These are phyloP conservation scores for Apantesis nais DNA, from an alignment of 2,888 invertebrate species.

Conservation along the genomic window DNA sequence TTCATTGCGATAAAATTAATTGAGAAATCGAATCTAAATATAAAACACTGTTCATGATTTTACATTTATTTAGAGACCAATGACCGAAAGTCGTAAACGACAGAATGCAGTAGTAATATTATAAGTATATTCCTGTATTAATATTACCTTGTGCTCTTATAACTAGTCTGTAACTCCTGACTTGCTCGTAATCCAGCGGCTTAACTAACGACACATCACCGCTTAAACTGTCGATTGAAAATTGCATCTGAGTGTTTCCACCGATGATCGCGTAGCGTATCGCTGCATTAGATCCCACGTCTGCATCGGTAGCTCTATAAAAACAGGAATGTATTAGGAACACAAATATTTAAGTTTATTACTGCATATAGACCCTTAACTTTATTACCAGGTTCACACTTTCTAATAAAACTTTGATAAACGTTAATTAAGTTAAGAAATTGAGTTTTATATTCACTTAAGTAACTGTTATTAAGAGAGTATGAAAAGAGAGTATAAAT, in stretches of 20 bases:
- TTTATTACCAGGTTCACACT: background rate
- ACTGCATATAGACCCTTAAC: background rate
- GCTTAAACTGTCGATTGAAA: conserved; percentile 96
- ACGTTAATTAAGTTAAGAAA: background rate
- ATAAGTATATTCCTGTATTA: background rate
- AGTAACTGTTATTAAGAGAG: background rate
- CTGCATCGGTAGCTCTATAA: conserved; percentile 94
- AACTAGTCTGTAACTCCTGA: conserved; percentile 93
- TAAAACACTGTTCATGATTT: background rate
- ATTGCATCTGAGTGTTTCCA: conserved; percentile 96
- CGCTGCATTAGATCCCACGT: conserved; percentile 96
- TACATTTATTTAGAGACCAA: background rate
- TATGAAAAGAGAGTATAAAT: background rate
- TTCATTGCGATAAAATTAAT: no score
- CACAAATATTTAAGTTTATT: background rate
- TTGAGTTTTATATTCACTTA: background rate
- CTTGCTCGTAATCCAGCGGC: conserved; percentile 95
- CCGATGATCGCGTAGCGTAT: conserved; percentile 98
- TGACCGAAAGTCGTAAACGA: background rate
- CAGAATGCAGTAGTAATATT: background rate
- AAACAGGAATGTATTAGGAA: conserved; percentile 26
- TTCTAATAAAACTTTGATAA: background rate
- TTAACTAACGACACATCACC: conserved; percentile 96
- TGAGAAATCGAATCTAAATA: background rate
- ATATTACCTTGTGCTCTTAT: conserved; percentile 93